phyloP scores from a whole-genome alignment of 1,140 invertebrate genomes.

The Frieseomelitta varia region DNA sequence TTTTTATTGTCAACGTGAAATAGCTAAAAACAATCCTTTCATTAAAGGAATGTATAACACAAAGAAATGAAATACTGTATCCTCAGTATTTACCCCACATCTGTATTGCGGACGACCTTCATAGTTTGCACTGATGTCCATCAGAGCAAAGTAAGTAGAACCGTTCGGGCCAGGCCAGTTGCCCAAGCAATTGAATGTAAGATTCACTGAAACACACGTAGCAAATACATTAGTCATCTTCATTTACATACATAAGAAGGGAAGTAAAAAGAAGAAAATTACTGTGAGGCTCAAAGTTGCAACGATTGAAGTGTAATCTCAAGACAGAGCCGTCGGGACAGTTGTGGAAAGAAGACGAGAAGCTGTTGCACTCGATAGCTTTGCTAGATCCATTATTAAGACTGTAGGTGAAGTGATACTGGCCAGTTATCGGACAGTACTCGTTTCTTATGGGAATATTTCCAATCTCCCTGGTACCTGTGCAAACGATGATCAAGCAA shows the following conservation, averaged over 20 bases:
- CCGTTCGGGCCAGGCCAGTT: slow-evolving; percentile 84
- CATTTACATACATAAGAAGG: not conserved
- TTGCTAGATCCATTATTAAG: slow-evolving; percentile 82
- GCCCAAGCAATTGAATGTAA: slow-evolving; percentile 87
- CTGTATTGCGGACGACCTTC: slow-evolving; percentile 84
- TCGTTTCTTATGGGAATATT: slow-evolving; percentile 82
- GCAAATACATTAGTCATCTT: not conserved
- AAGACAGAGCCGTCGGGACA: slow-evolving; percentile 86
- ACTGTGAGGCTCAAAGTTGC: slow-evolving; percentile 83
- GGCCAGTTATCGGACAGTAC: slow-evolving; percentile 87
- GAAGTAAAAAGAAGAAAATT: slow-evolving; percentile 51
- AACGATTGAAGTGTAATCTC: slow-evolving; percentile 83
- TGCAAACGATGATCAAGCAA: slow-evolving; percentile 52
- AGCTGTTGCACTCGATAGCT: slow-evolving; percentile 82
- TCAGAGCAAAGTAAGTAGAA: slow-evolving; percentile 85
- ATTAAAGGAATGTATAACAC: slow-evolving; percentile 16
- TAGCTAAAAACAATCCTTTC: slow-evolving; percentile 78
- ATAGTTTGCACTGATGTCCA: slow-evolving; percentile 82
- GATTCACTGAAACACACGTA: slow-evolving; percentile 78
- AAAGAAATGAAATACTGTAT: not conserved
- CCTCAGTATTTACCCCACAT: slow-evolving; percentile 85
- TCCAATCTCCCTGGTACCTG: slow-evolving; percentile 83
- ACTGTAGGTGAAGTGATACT: slow-evolving; percentile 85
- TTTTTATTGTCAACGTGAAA: slow-evolving; percentile 83
- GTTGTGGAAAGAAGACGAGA: slow-evolving; percentile 84